Conservation (phyloP, 2,113 vertebrate species). For the Salvelinus alpinus region DNA sequence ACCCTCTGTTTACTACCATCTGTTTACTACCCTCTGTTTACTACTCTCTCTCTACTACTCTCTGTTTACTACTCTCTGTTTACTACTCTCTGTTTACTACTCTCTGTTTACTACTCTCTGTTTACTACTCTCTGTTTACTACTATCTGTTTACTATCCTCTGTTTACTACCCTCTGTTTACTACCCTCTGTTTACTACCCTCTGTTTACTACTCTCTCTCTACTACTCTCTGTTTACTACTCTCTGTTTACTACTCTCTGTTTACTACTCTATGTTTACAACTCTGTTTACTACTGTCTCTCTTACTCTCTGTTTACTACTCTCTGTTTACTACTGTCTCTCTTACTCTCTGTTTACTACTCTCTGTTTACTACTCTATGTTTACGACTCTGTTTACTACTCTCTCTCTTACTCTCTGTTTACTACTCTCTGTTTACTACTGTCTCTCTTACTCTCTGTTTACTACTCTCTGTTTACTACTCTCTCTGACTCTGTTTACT, state of each 20-base stretch:
- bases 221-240: constrained; percentile 38
- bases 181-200: too few relatives aligned
- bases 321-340: too few relatives aligned
- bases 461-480: constrained; percentile 25
- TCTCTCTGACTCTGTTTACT: constrained; percentile 10
- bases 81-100: constrained; percentile 25
- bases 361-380: too few relatives aligned
- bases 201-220: constrained; percentile 15
- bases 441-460: constrained; percentile 1
- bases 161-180: too few relatives aligned
- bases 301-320: too few relatives aligned
- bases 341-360: too few relatives aligned
- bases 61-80: not conserved
- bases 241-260: constrained; percentile 26
- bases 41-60: not conserved
- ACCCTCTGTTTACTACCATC: constrained; percentile 27
- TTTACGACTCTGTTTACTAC: not conserved
- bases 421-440: not conserved
- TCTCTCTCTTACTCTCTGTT: not conserved
- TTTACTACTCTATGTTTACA: too few relatives aligned
- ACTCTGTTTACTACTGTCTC: too few relatives aligned
- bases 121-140: too few relatives aligned
- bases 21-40: constrained; percentile 57
- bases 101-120: not conserved
- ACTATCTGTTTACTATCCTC: too few relatives aligned